These are phyloP conservation scores for Chromoteleia sp. DNA, from an alignment of 2,888 invertebrate genomes.

Conservation along the genomic window DNA sequence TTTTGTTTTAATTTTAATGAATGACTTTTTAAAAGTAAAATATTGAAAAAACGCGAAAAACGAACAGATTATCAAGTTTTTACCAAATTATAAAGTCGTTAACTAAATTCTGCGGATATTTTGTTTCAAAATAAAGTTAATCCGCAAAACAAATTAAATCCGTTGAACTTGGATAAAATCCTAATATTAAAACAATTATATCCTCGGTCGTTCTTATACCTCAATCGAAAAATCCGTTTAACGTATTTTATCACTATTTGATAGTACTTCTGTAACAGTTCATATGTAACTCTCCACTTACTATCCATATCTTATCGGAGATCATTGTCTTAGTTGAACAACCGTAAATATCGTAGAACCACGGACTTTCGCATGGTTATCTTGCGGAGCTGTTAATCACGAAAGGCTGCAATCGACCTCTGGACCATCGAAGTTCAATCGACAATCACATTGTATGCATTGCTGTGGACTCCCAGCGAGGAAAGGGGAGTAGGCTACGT, in stretches of 20 bases:
- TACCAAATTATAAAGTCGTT: too few relatives aligned
- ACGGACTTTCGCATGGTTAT: constrained; percentile 42
- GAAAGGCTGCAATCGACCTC: constrained; percentile 72
- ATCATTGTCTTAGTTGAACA: constrained; percentile 58
- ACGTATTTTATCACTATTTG: constrained; percentile 10
- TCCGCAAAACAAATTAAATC: too few relatives aligned
- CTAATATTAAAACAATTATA: too few relatives aligned
- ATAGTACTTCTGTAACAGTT: constrained; percentile 5
- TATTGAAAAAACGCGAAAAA: too few relatives aligned
- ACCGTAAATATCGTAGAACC: constrained; percentile 47
- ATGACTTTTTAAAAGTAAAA: too few relatives aligned
- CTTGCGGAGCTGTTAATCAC: constrained; percentile 74
- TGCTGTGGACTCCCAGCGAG: constrained; percentile 47
- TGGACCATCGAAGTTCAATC: constrained; percentile 72
- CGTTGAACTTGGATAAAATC: too few relatives aligned
- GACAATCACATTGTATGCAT: constrained; percentile 74
- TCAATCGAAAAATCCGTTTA: neutral
- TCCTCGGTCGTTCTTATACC: too few relatives aligned
- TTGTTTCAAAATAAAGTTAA: too few relatives aligned
- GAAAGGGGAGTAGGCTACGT: constrained; percentile 32
- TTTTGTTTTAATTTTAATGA: too few relatives aligned
- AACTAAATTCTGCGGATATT: too few relatives aligned
- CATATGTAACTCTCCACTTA: constrained; percentile 18
- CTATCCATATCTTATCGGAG: constrained; percentile 30
- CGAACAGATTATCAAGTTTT: too few relatives aligned